These are phyloP conservation scores for Linnaemya vulpina DNA, from an alignment of 2,888 invertebrate species.

Conservation along the genomic window DNA sequence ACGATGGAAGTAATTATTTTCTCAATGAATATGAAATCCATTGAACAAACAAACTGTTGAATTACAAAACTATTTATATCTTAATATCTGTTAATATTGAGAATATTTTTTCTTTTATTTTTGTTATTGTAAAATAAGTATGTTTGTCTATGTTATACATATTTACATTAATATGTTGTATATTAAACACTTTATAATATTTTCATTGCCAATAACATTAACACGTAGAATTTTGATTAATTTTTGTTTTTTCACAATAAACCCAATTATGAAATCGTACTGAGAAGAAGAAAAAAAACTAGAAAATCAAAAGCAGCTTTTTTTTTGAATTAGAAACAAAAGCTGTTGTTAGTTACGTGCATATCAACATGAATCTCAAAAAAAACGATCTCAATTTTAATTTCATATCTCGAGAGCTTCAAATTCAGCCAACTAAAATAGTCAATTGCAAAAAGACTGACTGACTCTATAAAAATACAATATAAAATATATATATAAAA, in stretches of 20 bases:
- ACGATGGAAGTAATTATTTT: no score
- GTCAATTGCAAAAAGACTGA: constrained; percentile 5
- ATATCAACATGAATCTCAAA: constrained; percentile 36
- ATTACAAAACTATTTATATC: no score
- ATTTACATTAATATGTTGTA: no score
- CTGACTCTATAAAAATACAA: neutral
- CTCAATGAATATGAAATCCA: no score
- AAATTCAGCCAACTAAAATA: neutral
- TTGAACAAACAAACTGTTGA: no score
- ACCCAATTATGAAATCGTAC: neutral
- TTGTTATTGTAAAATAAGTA: neutral
- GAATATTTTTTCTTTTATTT: no score
- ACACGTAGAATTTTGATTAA: constrained; percentile 2
- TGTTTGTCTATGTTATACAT: no score
- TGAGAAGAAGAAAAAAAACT: neutral
- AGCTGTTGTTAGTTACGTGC: constrained; percentile 57
- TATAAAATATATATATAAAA: neutral
- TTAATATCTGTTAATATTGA: no score
- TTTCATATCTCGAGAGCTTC: neutral
- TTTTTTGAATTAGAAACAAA: constrained; percentile 12
- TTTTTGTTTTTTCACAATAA: constrained; percentile 9
- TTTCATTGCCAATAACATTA: constrained; percentile 4
- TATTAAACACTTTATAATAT: neutral
- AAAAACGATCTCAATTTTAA: constrained; percentile 7
- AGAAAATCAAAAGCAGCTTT: neutral